These are phyloP conservation scores for Buphagus erythrorhynchus DNA, from an alignment of 2,797 vertebrate species.

Conservation along the genomic window DNA sequence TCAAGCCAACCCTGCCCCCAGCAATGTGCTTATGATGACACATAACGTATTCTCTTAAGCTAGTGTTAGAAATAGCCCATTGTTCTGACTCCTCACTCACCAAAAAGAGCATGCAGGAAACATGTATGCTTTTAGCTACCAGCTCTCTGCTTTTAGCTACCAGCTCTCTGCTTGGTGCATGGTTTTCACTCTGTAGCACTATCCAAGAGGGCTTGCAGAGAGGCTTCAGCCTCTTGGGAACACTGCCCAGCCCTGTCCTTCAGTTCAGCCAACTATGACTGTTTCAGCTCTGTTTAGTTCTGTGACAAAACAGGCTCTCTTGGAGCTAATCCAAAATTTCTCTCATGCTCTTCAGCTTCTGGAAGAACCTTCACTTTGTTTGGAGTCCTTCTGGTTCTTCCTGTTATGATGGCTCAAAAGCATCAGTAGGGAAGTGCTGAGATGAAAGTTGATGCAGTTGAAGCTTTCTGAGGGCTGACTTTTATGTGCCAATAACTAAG, in stretches of 20 bases:
- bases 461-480: neutral
- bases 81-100: neutral
- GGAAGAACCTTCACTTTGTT: neutral
- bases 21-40: neutral
- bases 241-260: neutral
- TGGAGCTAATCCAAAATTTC: neutral
- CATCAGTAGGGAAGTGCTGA: neutral
- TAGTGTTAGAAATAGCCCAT: neutral
- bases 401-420: neutral
- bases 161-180: neutral
- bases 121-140: neutral
- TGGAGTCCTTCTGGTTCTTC: neutral
- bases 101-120: neutral
- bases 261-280: rapidly evolving
- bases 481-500: neutral
- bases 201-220: neutral
- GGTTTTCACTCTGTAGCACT: neutral
- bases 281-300: neutral
- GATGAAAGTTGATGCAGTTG: neutral
- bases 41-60: neutral
- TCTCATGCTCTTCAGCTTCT: neutral
- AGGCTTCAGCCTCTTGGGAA: neutral
- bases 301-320: neutral
- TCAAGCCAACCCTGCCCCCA: neutral
- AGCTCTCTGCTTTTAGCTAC: neutral